Evolutionary conservation across 2,888 invertebrate genomes (phyloP), one percentile per base, ranked within the genome.

Genomic region (Eristalinus aeneus): DNA sequence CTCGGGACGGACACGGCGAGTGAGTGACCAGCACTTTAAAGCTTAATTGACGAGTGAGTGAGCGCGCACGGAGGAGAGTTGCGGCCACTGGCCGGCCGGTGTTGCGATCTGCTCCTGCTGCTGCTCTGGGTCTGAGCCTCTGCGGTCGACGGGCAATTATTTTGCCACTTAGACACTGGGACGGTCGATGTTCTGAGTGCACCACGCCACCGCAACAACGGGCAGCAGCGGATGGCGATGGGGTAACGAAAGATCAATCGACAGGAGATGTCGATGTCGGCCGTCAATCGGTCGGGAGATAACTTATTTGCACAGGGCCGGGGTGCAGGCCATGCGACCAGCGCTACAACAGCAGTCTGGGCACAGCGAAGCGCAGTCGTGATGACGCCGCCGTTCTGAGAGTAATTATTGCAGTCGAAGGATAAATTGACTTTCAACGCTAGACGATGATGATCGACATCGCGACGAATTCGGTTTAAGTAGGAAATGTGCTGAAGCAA

Each of bases 301-400:
- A 86, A 86, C 86, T 82, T 86, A 86, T 82, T 86, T 78, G 82
- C 86, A 86, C 86, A 82, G 71, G 73, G 60, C 56, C 72, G 67
- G 16, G 53, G 61, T 36, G 75, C 84, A 73, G 75, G 63, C 85
- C 68, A 46, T 69, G 22, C 63, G 34, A 73, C 54, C 64, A 9
- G n/a, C 61, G 53, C 56, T 9, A 6, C 56, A 9, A 0, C 16
- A 27, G n/a, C 27, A 53, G 53, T 23, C 10, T 20, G 54, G 31
- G 31, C 65, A 23, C 74, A 39, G 56, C 68, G 54, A 67, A 74
- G 74, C 71, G 69, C 71, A 60, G 76, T 72, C 81, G 73, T 78
- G 81, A 82, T 74, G 81, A 82, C 77, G 78, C 63, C 74, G 34
- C 4, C 69, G 77, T 74, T 78, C 77, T 68, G 65, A 61, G 5